phyloP scores from a whole-genome alignment of 2,113 vertebrate genomes.

The Butorides virescens region DNA sequence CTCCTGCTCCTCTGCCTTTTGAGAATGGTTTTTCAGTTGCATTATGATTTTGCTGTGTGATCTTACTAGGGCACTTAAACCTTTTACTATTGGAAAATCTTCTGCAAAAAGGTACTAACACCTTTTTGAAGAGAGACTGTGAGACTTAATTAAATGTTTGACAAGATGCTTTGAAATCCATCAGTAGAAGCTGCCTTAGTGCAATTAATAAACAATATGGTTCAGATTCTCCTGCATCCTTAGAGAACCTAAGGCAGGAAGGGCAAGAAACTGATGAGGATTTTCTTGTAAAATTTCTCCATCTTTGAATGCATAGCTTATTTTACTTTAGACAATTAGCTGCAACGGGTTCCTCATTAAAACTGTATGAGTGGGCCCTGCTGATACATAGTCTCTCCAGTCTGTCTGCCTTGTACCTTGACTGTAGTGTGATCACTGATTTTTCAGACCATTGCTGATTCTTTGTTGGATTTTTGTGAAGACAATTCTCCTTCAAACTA shows the following conservation, averaged over 20 bases:
- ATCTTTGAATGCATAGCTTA: background rate
- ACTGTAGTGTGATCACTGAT: background rate
- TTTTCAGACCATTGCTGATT: background rate
- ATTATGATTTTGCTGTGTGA: background rate
- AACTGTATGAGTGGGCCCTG: background rate
- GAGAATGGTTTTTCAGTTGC: background rate
- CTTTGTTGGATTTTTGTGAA: background rate
- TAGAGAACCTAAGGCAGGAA: background rate
- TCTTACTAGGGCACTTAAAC: background rate
- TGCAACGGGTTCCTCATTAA: background rate
- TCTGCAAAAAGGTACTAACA: background rate
- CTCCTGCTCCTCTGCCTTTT: background rate
- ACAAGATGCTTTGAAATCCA: background rate
- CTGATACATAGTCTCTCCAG: background rate
- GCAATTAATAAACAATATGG: background rate
- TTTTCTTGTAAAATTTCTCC: background rate
- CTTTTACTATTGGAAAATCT: background rate
- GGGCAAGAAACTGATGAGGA: background rate
- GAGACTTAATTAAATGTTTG: background rate
- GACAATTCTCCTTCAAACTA: background rate
- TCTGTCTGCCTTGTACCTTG: background rate
- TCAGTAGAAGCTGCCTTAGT: background rate
- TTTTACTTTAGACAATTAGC: background rate
- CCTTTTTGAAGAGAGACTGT: background rate
- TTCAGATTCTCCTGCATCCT: background rate